These are phyloP conservation scores for Gadus macrocephalus DNA, from an alignment of 2,113 vertebrate genomes.

Conservation along the genomic window DNA sequence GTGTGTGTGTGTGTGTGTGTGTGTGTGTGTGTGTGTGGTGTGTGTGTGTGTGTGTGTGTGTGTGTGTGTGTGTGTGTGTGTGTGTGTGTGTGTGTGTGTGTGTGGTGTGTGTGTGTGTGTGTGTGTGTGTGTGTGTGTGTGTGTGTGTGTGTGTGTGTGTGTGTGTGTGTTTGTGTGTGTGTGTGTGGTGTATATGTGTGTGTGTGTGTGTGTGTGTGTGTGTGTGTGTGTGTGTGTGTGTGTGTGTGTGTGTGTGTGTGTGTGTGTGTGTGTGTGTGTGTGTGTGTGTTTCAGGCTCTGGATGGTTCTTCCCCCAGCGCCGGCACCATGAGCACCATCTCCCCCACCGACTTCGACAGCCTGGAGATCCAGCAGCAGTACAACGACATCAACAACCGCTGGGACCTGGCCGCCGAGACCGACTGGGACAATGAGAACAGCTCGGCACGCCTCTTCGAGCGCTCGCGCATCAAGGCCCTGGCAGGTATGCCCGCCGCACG, in stretches of 20 bases:
- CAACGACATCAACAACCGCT: slow-evolving; percentile 94
- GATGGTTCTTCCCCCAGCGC: slow-evolving; percentile 57
- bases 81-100: too few species aligned
- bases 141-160: slow-evolving; percentile 5
- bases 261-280: not conserved
- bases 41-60: too few species aligned
- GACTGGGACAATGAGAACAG: slow-evolving; percentile 96
- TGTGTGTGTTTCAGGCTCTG: slow-evolving; percentile 28
- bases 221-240: not conserved
- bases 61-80: too few species aligned
- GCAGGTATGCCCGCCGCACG: slow-evolving; percentile 72
- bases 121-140: not conserved
- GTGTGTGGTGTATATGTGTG: too few species aligned
- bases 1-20: slow-evolving; percentile 1
- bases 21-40: not conserved
- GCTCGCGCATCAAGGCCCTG: slow-evolving; percentile 90
- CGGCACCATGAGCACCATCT: slow-evolving; percentile 86
- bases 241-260: too few species aligned
- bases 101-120: slow-evolving; percentile 8
- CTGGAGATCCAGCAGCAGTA: slow-evolving; percentile 96
- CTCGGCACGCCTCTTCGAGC: slow-evolving; percentile 88
- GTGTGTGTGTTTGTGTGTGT: not conserved
- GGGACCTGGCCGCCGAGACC: slow-evolving; percentile 84
- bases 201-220: slow-evolving; percentile 8
- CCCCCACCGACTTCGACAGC: slow-evolving; percentile 90